phyloP scores from a whole-genome alignment of 2,113 vertebrate species.

The Garra rufa region DNA sequence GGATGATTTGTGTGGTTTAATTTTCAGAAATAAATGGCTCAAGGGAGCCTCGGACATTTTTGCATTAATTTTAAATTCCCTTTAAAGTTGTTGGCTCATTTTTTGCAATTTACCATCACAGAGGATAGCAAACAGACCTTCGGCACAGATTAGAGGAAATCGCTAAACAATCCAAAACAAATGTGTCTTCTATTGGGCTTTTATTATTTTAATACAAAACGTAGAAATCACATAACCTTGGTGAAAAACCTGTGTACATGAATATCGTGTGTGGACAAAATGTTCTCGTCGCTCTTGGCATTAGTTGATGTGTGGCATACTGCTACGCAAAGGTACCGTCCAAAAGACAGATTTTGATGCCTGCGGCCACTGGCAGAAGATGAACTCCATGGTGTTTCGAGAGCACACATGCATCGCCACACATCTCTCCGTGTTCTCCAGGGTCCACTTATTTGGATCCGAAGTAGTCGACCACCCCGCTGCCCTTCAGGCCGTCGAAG shows the following conservation, averaged over 20 bases:
- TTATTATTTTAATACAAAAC: constrained; percentile 52
- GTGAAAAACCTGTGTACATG: neutral
- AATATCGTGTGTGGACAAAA: constrained; percentile 13
- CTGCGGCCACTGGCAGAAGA: constrained; percentile 13
- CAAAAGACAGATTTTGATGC: constrained; percentile 43
- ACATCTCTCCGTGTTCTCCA: constrained; percentile 5
- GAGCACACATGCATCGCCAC: neutral
- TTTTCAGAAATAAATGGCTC: constrained; percentile 14
- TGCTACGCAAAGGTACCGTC: constrained; percentile 32
- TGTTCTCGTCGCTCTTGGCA: constrained; percentile 38
- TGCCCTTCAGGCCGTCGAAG: constrained; percentile 89
- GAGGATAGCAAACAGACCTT: neutral
- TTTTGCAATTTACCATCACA: neutral
- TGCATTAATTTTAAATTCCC: constrained; percentile 7
- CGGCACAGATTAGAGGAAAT: neutral
- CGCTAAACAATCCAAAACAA: neutral
- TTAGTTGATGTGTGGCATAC: constrained; percentile 24
- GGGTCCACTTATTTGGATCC: constrained; percentile 74
- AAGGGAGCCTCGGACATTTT: neutral
- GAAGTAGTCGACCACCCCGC: constrained; percentile 86
- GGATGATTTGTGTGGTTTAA: neutral
- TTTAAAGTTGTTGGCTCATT: neutral
- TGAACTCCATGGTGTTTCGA: constrained; percentile 27
- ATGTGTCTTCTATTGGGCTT: constrained; percentile 2
- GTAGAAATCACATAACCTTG: constrained; percentile 39